Percentiles rank a stretch among this genome's conserved stretches.
Evolutionary conservation across 1,140 invertebrate species (phyloP).

Genomic region (Pogonus chalceus): DNA sequence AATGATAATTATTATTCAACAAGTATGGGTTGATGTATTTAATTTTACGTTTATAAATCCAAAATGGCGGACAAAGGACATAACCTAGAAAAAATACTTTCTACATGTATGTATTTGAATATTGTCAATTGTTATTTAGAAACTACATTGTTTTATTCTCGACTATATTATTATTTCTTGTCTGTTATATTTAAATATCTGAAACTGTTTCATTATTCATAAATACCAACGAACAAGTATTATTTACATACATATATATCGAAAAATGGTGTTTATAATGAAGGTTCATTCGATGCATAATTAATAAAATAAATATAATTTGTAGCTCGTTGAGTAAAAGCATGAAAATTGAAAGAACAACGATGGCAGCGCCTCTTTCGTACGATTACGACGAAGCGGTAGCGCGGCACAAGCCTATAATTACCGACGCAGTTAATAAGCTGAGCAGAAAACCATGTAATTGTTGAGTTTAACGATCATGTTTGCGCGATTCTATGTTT

Average conservation of each 20-base stretch:
- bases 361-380: background rate
- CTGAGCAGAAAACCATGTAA: conserved; percentile 4
- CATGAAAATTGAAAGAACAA: too few relatives aligned
- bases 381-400: background rate
- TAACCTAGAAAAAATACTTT: conserved; percentile 7
- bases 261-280: too few relatives aligned
- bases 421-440: conserved; percentile 1
- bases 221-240: background rate
- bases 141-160: background rate
- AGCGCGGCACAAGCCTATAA: conserved; percentile 3
- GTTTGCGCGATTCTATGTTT: background rate
- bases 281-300: too few relatives aligned
- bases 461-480: conserved; percentile 1
- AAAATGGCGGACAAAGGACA: background rate
- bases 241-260: too few relatives aligned
- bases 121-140: conserved; percentile 7
- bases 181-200: conserved; percentile 2
- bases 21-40: too few relatives aligned
- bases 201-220: conserved; percentile 1
- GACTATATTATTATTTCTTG: conserved; percentile 4
- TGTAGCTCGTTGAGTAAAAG: too few relatives aligned
- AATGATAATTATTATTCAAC: too few relatives aligned
- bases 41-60: too few relatives aligned
- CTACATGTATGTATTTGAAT: conserved; percentile 1
- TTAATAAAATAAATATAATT: too few relatives aligned